Evolutionary conservation across 2,888 invertebrate species (phyloP), one percentile per base, ranked within the genome.

Genomic region (Frankliniella intonsa): DNA sequence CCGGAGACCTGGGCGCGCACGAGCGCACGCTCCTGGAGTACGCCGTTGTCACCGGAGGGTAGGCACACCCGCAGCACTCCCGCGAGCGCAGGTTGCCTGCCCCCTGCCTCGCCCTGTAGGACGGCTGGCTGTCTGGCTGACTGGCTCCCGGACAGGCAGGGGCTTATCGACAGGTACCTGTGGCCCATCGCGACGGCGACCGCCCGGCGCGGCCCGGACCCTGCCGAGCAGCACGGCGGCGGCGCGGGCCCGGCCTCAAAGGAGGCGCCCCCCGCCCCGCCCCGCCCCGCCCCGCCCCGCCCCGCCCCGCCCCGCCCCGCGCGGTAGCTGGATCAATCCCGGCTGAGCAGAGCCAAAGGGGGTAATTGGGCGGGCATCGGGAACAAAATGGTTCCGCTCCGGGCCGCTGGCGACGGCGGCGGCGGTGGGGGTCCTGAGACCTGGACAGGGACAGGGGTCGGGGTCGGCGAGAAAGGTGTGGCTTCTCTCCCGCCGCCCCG

Each of bases 331-430:
- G 19, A 62, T 62, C 62, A 19, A 76, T 82, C 83, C 82, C 81
- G 82, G 22, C 38, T 38, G 38, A 38, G 38, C 38, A 38, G 38
- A 38, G 38, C 38, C 38, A 38, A 38, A 49, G 14, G 27, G 51
- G 0, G 38, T 62, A 55, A 27, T 69, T 81, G 27, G 38, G 38
- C 38, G 38, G 38, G 38, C 38, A 38, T 38, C 38, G 81, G 69
- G 65, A 22, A 82, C 80, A 83, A 81, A 80, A 83, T 83, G 80
- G 82, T 83, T 82, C 69, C 81, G 83, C 82, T 83, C 84, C 14
- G 62, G 83, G 83, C 83, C 83, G 38, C 38, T 5, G 38, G 38
- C 38, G 5, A 5, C 5, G 38, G 38, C 38, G 38, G 38, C 5
- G 38, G 38, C 38, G 38, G 38, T 38, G 38, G 5, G 38, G 38